Evolutionary conservation across 35 echinoderm and acorn worm genomes (phyloP).

Genomic region (Apostichopus parvimensis): DNA sequence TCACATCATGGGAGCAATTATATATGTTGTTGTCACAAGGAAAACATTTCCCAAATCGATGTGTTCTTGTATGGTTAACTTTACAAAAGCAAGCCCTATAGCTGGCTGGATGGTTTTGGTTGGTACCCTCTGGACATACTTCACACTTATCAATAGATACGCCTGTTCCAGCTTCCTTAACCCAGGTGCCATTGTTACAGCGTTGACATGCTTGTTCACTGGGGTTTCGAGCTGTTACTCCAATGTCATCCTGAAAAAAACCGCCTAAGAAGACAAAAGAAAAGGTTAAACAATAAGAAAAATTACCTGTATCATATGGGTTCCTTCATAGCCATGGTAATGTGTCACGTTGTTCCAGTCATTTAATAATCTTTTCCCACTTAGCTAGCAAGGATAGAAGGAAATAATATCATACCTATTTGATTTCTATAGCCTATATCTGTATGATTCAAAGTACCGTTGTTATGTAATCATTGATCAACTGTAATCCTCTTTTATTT

Average conservation of each 20-base stretch:
- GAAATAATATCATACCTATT: too few relatives aligned
- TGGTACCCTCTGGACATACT: slow-evolving; percentile 15
- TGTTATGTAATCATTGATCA: too few relatives aligned
- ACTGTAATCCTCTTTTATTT: too few relatives aligned
- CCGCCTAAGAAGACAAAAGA: background rate
- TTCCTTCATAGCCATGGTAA: too few relatives aligned
- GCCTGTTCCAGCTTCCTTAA: background rate
- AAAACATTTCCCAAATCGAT: background rate
- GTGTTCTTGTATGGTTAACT: background rate
- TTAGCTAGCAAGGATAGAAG: too few relatives aligned
- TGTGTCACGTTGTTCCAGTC: too few relatives aligned
- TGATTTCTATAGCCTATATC: too few relatives aligned
- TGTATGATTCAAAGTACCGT: too few relatives aligned
- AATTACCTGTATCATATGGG: too few relatives aligned
- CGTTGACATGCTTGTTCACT: background rate
- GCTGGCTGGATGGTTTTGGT: background rate
- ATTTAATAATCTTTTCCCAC: too few relatives aligned
- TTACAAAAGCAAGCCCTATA: slow-evolving; percentile 17
- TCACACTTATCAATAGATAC: background rate
- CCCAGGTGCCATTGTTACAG: slow-evolving; percentile 2
- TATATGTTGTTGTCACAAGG: background rate
- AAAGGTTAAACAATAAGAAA: background rate
- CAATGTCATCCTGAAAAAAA: slow-evolving; percentile 35
- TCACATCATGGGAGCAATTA: background rate
- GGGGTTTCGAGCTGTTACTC: background rate